Evolutionary conservation across 2,888 invertebrate genomes (phyloP).

Genomic region (Dryocosmus kuriphilus): DNA sequence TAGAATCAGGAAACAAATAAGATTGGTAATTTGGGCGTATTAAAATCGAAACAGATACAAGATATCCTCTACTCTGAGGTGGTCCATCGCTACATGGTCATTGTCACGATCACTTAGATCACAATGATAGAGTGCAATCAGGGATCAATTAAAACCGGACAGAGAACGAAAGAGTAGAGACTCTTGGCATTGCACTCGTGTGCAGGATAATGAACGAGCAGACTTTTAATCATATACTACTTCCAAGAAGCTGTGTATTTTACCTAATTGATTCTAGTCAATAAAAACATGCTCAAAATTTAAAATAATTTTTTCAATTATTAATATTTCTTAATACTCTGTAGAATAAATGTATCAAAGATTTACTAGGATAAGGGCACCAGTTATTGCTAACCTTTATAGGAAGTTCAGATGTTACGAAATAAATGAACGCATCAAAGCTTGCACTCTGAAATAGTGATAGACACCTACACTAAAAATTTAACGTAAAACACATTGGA

Average conservation of each 20-base stretch:
- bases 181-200: slow-evolving; percentile 53
- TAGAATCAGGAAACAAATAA: neutral
- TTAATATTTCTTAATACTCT: neutral
- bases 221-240: slow-evolving; percentile 13
- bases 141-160: slow-evolving; percentile 66
- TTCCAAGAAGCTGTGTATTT: neutral
- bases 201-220: slow-evolving; percentile 55
- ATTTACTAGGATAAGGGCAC: too few species aligned
- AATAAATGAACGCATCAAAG: too few species aligned
- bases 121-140: slow-evolving; percentile 66
- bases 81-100: slow-evolving; percentile 71
- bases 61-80: slow-evolving; percentile 62
- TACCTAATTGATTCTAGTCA: neutral
- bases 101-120: slow-evolving; percentile 73
- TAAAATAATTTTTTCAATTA: neutral
- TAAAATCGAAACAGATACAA: slow-evolving; percentile 45
- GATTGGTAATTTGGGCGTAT: neutral
- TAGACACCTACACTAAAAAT: too few species aligned
- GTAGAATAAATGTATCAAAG: neutral
- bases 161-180: slow-evolving; percentile 51
- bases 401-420: too few species aligned
- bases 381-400: too few species aligned
- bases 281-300: neutral
- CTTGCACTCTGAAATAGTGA: too few species aligned
- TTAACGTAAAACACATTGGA: too few species aligned